Evolutionary conservation across 2,797 vertebrate genomes (phyloP).

Genomic region (Microctenopoma stevenorrisi): DNA sequence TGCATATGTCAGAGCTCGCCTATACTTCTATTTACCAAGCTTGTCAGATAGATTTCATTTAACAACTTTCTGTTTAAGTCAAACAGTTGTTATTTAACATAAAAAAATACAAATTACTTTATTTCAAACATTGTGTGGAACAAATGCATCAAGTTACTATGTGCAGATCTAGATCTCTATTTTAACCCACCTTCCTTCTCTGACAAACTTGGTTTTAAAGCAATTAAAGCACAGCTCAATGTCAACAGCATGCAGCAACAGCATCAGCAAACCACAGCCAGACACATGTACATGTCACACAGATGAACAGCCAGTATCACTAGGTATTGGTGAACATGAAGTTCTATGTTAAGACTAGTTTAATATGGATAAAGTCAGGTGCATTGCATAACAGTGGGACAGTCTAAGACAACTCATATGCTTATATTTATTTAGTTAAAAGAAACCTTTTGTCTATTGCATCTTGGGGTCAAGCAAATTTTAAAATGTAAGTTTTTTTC

Average conservation of each 20-base stretch:
- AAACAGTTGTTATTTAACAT: neutral
- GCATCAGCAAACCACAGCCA: slow-evolving; percentile 68
- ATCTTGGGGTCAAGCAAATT: too few relatives aligned
- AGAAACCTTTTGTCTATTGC: neutral
- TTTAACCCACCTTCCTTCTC: slow-evolving; percentile 24
- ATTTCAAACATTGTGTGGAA: slow-evolving; percentile 3
- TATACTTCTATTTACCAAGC: slow-evolving; percentile 51
- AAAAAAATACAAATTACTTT: neutral
- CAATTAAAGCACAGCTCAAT: slow-evolving; percentile 33
- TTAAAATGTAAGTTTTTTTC: neutral
- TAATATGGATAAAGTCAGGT: slow-evolving; percentile 69
- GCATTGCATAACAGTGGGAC: slow-evolving; percentile 3
- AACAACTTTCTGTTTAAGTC: neutral
- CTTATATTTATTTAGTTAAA: neutral
- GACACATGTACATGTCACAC: slow-evolving; percentile 50
- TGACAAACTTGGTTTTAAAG: slow-evolving; percentile 69
- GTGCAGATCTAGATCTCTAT: neutral
- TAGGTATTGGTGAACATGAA: slow-evolving; percentile 28
- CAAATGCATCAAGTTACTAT: neutral
- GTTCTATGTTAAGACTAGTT: slow-evolving; percentile 24
- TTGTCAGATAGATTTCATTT: slow-evolving; percentile 66
- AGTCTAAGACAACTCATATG: too few relatives aligned
- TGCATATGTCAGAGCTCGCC: slow-evolving; percentile 15
- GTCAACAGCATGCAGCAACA: slow-evolving; percentile 73
- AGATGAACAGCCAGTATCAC: slow-evolving; percentile 55